These are phyloP conservation scores for Porphyrio hochstetteri DNA, from an alignment of 2,113 vertebrate genomes.

Conservation along the genomic window DNA sequence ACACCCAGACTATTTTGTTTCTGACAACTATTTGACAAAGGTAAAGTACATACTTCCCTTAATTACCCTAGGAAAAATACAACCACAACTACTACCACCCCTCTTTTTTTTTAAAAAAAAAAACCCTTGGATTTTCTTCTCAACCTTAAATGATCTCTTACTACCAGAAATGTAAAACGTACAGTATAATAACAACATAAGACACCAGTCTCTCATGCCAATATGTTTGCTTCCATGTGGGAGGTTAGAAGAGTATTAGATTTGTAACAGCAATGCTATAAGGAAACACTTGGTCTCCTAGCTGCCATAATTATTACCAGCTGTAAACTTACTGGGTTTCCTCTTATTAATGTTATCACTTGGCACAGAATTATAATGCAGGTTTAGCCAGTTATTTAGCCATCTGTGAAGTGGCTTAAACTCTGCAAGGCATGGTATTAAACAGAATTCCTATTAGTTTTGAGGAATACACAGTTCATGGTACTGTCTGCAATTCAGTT, in stretches of 20 bases:
- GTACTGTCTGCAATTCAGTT: not conserved
- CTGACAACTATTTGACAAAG: not conserved
- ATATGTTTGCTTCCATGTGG: not conserved
- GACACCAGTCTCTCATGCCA: not conserved
- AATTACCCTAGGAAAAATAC: not conserved
- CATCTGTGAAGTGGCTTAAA: slow-evolving; percentile 33
- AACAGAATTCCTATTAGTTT: not conserved
- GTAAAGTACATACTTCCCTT: not conserved
- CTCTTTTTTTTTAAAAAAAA: not conserved
- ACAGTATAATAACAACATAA: not conserved
- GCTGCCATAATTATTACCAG: slow-evolving; percentile 27
- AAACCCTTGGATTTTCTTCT: not conserved
- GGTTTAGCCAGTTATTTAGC: slow-evolving; percentile 11
- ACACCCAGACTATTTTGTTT: not conserved
- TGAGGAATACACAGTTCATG: not conserved
- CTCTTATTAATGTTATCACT: slow-evolving; percentile 45
- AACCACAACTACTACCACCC: not conserved
- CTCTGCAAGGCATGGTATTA: not conserved
- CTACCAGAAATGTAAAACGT: not conserved
- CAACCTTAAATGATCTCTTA: not conserved
- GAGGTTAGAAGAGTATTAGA: not conserved
- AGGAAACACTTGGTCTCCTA: slow-evolving; percentile 4
- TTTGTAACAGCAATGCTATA: not conserved
- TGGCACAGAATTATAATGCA: slow-evolving; percentile 5
- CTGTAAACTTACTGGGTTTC: slow-evolving; percentile 13